Base-by-base conservation (phyloP, 2,797 vertebrate genomes). In the Strix occidentalis region DNA sequence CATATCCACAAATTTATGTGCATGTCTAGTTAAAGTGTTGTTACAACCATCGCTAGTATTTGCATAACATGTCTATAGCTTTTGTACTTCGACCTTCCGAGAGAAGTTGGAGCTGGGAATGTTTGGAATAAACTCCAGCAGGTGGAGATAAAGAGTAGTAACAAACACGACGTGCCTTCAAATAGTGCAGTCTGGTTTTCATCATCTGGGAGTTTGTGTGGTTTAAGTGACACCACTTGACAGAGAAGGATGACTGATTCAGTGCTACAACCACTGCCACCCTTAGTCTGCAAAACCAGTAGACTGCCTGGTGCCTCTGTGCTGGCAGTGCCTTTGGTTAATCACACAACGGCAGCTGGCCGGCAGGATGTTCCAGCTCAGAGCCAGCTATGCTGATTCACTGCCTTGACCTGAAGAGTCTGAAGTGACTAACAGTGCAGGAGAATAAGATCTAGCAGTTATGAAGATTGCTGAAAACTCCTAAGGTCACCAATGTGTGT, bases 81-180 rank as follows among this genome's bases (percentile, higher is more conserved):
- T 93, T 50, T 31, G 11, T 28, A 28, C 23, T 68, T 50, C 19
- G 56, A 5, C 9, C 46, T n/a, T 48, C 61, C 16, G 29, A 81
- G 79, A 54, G 31, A 14, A 35, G 10, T 3, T 71, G 68, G 17
- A 51, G 21, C 1, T 11, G 53, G 23, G 51, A 77, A 65, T 20
- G 58, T 83, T n/a, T 84, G 82, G 65, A 70, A 56, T 11, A 78
- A 75, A 48, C 63, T 78, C 96, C 96, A 96, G 96, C 87, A 97
- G 96, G 93, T 96, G 96, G 96, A 78, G 96, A 45, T 95, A 92
- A 89, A 96, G 96, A 91, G 95, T 41, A 96, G 76, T 1, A 65
- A 45, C 89, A 63, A 79, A 16, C 37, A 4, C n/a, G 0, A 16
- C 2, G 5, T 2, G 60, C 84, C 43, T 61, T 61, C 64, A 3